Conservation (phyloP, 2,113 vertebrate genomes). For the Nannospalax galili region DNA sequence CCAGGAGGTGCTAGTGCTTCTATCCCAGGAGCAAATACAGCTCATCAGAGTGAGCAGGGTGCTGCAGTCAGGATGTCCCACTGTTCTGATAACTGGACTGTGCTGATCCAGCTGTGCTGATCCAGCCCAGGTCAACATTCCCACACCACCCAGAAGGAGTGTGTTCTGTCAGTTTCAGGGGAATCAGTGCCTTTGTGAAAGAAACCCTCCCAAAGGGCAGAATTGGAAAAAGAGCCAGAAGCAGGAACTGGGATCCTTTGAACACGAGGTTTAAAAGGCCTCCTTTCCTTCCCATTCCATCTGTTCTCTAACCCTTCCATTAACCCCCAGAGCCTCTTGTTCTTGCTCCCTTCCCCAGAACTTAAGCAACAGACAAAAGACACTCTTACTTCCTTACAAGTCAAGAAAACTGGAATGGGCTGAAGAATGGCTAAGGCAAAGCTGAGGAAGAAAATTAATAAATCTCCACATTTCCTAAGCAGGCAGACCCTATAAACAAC, state of each 20-base stretch:
- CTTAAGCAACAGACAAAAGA: constrained; percentile 81
- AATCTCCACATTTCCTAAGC: constrained; percentile 30
- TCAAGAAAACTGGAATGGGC: constrained; percentile 73
- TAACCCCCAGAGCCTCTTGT: constrained; percentile 75
- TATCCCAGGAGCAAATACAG: not conserved
- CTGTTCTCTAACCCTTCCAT: constrained; percentile 73
- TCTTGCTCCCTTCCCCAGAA: constrained; percentile 80
- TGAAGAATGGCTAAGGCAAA: constrained; percentile 51
- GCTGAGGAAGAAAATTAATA: constrained; percentile 47
- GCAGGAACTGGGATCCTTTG: constrained; percentile 71
- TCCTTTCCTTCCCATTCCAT: constrained; percentile 74
- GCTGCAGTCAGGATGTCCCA: not conserved
- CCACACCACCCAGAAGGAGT: constrained; percentile 60
- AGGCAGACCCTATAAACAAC: constrained; percentile 53
- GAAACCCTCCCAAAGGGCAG: constrained; percentile 50
- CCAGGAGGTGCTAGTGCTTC: not conserved
- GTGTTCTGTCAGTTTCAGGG: not conserved
- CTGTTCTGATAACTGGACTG: constrained; percentile 29
- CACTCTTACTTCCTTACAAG: constrained; percentile 73
- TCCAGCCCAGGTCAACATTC: constrained; percentile 41
- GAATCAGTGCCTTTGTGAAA: constrained; percentile 55
- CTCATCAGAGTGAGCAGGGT: not conserved
- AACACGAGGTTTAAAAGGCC: constrained; percentile 73
- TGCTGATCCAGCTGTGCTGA: not conserved
- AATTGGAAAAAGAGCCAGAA: constrained; percentile 70